Evolutionary conservation across 2,888 invertebrate species (phyloP), one percentile per base, ranked within the genome.

Genomic region (Chirona hameri): DNA sequence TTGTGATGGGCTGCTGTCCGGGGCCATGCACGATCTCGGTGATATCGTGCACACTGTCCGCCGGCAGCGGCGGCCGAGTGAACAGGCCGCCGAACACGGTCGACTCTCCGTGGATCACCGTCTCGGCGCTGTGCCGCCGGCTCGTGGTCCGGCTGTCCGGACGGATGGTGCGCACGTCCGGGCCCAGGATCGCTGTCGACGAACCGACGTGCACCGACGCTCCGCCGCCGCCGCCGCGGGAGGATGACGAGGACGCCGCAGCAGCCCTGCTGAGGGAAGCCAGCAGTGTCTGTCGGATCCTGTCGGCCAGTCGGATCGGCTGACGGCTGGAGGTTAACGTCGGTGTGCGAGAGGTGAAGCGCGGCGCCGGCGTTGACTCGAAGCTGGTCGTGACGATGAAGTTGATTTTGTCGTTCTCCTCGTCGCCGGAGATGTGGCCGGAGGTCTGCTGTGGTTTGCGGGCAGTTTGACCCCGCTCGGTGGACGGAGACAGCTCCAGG

Each of bases 21-120:
- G 81, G 81, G 18, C 84, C 84, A 55, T 57, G 76, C 39, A 84
- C 83, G 14, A 84, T 79, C 27, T 84, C 84, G 18, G 84, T 84
- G n/a, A 84, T 79, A 29, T 83, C 83, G 48, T 57, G 76, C n/a
- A 79, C 83, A 27, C 39, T 27, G 15, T 79, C 18, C n/a, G 27
- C 52, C 7, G 82, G 60, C 14, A 81, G 81, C 18, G 82, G 81
- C 65, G 85, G 85, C 21, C 84, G 82, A 15, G 85, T 84, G 81
- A 85, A 85, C 27, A 85, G 79, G 21, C 83, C 82, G 29, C 85
- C 85, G 81, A 86, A 86, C n/a, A 86, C 85, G 12, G 86, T 86
- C 7, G 86, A 86, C 46, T 85, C 86, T 60, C 86, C 86, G 18
- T 85, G 84, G 82, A 85, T 82, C 21, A 85, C 84, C 15, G 86